Evolutionary conservation across 2,113 vertebrate species (phyloP), one percentile per base, ranked within the genome.

Genomic region (Pipa parva): DNA sequence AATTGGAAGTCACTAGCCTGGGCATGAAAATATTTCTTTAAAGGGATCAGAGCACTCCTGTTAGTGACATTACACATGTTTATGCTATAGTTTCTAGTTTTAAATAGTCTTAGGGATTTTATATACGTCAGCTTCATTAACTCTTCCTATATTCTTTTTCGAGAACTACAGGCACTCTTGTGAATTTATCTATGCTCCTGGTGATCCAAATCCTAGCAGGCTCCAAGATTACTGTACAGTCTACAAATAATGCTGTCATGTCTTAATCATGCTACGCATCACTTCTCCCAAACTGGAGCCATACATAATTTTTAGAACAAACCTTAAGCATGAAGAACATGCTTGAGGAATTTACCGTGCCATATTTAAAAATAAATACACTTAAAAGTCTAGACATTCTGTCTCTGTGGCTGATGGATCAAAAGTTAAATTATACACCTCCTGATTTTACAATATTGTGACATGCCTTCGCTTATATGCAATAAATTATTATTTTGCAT

Each of bases 281-380:
- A 48, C 26, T 46, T 57, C 63, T 39, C 31, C 42, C 63, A 45
- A 31, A 56, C 52, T 20, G 12, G 51, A 51, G 63, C 63, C 63
- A 25, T 64, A 52, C 63, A 57, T 65, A 56, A 65, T 65, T 65
- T 65, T 65, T 57, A 33, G 55, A 65, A 57, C 57, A 39, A 65
- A 39, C 52, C 52, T 57, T 65, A 65, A 65, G 63, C 55, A 65
- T 51, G 57, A 57, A 57, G 39, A 65, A 65, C 63, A n/a, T 65
- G 63, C 63, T 12, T 65, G 63, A 65, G 63, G 63, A 65, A 65
- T 65, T 65, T 65, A 39, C 63, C 63, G 57, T 65, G 63, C 37
- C 63, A 54, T 65, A 57, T 52, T 65, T 65, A 65, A 65, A 65
- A 65, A 65, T 65, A 65, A 65, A 65, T 65, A 65, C 63, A 65